Percentiles rank a stretch among this genome's conserved stretches.
These are phyloP conservation scores for Solenopsis fugax DNA, from an alignment of 1,140 invertebrate species.

Conservation along the genomic window DNA sequence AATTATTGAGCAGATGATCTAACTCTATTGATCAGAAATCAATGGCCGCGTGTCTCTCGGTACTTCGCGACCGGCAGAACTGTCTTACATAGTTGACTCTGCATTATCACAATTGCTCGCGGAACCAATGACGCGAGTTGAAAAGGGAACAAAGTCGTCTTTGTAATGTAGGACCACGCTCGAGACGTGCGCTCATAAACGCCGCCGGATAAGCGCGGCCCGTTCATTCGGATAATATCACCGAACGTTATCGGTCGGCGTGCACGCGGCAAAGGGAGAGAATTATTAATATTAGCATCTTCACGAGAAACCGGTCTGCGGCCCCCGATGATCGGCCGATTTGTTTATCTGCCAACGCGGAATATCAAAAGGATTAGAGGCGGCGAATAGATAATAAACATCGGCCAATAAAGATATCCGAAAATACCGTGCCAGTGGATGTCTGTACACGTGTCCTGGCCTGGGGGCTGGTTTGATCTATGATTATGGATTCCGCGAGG, in stretches of 20 bases:
- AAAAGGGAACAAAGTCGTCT: constrained; percentile 80
- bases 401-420: constrained; percentile 81
- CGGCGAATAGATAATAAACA: constrained; percentile 83
- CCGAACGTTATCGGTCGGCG: constrained; percentile 65
- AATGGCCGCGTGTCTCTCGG: constrained; percentile 31
- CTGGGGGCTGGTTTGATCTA: constrained; percentile 72
- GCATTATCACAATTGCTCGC: constrained; percentile 62
- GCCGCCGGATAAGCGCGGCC: neutral
- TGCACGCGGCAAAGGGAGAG: constrained; percentile 65
- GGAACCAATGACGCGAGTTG: constrained; percentile 64
- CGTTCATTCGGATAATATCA: constrained; percentile 72
- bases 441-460: constrained; percentile 33
- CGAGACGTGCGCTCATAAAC: neutral
- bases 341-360: constrained; percentile 78
- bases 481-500: constrained; percentile 80
- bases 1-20: constrained; percentile 28
- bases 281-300: constrained; percentile 81
- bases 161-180: constrained; percentile 68
- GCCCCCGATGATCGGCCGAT: constrained; percentile 75
- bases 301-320: constrained; percentile 71
- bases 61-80: neutral
- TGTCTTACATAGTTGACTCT: constrained; percentile 46
- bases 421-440: constrained; percentile 76
- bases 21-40: constrained; percentile 38
- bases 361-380: constrained; percentile 84